Base-by-base conservation (phyloP, 37 sponge, comb jelly and placozoan species). In the Eunapius fragilis region DNA sequence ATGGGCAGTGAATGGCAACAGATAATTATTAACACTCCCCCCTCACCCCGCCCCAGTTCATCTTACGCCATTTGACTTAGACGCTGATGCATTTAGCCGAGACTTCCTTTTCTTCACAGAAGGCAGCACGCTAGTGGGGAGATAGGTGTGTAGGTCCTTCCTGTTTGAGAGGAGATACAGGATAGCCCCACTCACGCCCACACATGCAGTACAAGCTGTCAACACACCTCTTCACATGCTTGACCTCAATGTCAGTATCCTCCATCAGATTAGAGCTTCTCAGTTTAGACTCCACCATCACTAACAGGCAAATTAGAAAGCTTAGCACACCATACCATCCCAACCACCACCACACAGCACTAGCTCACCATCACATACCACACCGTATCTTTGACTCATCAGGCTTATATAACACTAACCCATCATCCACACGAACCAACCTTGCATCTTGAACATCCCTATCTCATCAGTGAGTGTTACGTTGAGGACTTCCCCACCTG, bases 401-500 rank as follows among this genome's bases (percentile, higher is more conserved):
- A n/a, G n/a, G n/a, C n/a, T n/a, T n/a, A n/a, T n/a, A n/a, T n/a
- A n/a, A n/a, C n/a, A n/a, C n/a, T n/a, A n/a, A n/a, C n/a, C n/a
- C n/a, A n/a, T n/a, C n/a, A n/a, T n/a, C n/a, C n/a, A n/a, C n/a
- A n/a, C n/a, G n/a, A n/a, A n/a, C n/a, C n/a, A n/a, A n/a, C n/a
- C n/a, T n/a, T n/a, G n/a, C n/a, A n/a, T 91, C n/a, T 48, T 88
- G 82, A 96, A 96, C 35, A 80, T 77, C 68, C 93, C 92, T 69
- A 93, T 93, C 68, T 96, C 96, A 31, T 73, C 83, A 24, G 94
- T 93, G 48, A 96, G 81, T 25, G 88, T 80, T 3, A 96, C 48
- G 22, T 86, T 93, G 11, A 93, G 49, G 2, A 27, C 80, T 5
- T 79, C 85, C 72, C 77, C 85, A 25, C 67, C 86, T 38, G 67